phyloP scores from a whole-genome alignment of 2,113 vertebrate species.

The Xenopus laevis region DNA sequence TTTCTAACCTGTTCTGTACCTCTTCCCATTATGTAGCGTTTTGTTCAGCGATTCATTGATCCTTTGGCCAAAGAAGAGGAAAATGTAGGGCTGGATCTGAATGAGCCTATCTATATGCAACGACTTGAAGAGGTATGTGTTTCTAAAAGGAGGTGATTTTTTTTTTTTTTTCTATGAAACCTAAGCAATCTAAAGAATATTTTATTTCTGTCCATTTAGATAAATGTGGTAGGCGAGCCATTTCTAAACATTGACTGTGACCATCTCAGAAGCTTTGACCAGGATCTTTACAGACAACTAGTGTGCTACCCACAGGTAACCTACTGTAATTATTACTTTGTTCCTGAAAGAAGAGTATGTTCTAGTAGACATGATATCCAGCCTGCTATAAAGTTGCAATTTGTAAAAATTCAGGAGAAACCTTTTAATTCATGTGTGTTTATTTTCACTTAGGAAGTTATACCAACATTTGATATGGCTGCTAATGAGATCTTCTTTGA shows the following conservation, averaged over 20 bases:
- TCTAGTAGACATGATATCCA: too few relatives aligned
- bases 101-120: slow-evolving; percentile 91
- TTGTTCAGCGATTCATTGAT: slow-evolving; percentile 86
- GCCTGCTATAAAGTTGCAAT: too few relatives aligned
- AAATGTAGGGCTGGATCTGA: slow-evolving; percentile 82
- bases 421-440: too few relatives aligned
- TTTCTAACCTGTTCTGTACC: too few relatives aligned
- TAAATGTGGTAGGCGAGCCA: slow-evolving; percentile 89
- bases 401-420: too few relatives aligned
- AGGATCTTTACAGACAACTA: slow-evolving; percentile 89
- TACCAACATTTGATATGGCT: slow-evolving; percentile 98
- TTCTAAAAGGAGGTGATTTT: not conserved
- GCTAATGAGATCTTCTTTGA: slow-evolving; percentile 96
- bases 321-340: too few relatives aligned
- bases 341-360: too few relatives aligned
- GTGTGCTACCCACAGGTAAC: slow-evolving; percentile 93
- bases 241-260: slow-evolving; percentile 89
- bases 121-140: slow-evolving; percentile 84
- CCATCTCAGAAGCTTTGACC: slow-evolving; percentile 85
- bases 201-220: slow-evolving; percentile 61
- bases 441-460: slow-evolving; percentile 78
- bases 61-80: slow-evolving; percentile 81
- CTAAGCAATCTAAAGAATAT: not conserved
- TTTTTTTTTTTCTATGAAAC: not conserved
- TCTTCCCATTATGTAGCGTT: slow-evolving; percentile 60